Evolutionary conservation across 2,888 invertebrate genomes (phyloP), one percentile per base, ranked within the genome.

Genomic region (Lasioglossum villosulum): DNA sequence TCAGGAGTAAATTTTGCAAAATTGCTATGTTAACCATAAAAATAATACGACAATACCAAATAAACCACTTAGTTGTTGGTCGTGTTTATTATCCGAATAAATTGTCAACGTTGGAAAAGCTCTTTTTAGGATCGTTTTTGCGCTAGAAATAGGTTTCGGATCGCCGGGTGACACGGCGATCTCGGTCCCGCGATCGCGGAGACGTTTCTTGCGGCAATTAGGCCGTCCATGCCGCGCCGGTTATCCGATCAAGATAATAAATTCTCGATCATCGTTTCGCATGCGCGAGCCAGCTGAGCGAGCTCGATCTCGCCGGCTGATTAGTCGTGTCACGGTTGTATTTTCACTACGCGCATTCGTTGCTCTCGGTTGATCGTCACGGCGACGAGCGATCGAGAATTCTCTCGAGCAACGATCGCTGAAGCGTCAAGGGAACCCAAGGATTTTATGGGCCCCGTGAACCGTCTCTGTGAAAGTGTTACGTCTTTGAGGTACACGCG

Each of bases 361-460:
- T 59, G 27, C 59, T n/a, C 23, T 52, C 23, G 52, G 52, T 52
- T 52, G 52, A 27, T 59, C 59, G 27, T 27, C 8, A 16, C 23
- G 27, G 27, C 10, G 76, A 52, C 16, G 68, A 73, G 37, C 72
- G 16, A 73, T 73, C 72, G 63, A 34, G 80, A 52, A 30, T 34
- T 39, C 75, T n/a, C 14, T 27, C 6, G 34, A 66, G 59, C 14
- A 66, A 66, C 66, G 34, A 34, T 66, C 34, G 66, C 66, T 66
- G 34, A 66, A 66, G 34, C 27, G 63, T 66, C 34, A 30, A 34
- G 45, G 42, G 34, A 48, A 34, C 14, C 66, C 56, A n/a, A 68
- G 56, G 70, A 77, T 77, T 82, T 83, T 83, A 83, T 14, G 77
- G 76, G 30, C 16, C 34, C 63, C 56, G 66, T 73, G 74, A 84